Percentiles rank a stretch among this genome's conserved stretches.
Evolutionary conservation across 2,888 invertebrate species (phyloP).

Genomic region (Bibio marci): DNA sequence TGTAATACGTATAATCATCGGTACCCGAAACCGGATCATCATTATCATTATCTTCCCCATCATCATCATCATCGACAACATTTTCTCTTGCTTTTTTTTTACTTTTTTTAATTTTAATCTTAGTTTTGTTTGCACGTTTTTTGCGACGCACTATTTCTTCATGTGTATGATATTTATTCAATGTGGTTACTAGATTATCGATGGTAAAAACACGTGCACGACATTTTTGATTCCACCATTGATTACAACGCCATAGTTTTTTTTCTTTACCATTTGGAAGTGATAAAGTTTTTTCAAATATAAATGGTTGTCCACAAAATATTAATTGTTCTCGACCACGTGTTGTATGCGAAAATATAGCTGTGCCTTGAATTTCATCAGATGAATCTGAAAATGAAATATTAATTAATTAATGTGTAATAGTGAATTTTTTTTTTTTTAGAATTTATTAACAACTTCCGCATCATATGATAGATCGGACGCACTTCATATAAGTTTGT

Average conservation of each 20-base stretch:
- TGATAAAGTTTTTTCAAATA: slow-evolving; percentile 27
- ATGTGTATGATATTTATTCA: slow-evolving; percentile 29
- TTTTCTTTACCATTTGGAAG: slow-evolving; percentile 23
- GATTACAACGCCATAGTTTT: slow-evolving; percentile 29
- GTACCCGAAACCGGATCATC: not conserved
- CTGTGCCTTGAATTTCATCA: no score
- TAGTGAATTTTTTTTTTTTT: slow-evolving; percentile 6
- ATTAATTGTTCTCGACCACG: slow-evolving; percentile 29
- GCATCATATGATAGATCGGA: no score
- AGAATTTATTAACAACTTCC: no score
- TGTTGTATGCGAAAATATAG: slow-evolving; percentile 28
- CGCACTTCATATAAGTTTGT: no score
- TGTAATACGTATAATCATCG: no score
- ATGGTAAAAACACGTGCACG: slow-evolving; percentile 28
- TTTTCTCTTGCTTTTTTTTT: not conserved
- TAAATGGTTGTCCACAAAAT: slow-evolving; percentile 28
- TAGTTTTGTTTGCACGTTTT: slow-evolving; percentile 20
- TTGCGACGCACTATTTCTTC: slow-evolving; percentile 28
- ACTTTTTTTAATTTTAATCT: no score
- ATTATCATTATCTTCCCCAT: not conserved
- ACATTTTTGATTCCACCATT: slow-evolving; percentile 31
- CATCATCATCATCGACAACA: not conserved
- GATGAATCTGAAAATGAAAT: not conserved
- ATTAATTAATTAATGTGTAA: not conserved
- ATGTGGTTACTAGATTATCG: slow-evolving; percentile 24